Percentiles rank a stretch among this genome's conserved stretches.
Evolutionary conservation across 2,797 vertebrate species (phyloP).

Genomic region (Crax fasciolata): DNA sequence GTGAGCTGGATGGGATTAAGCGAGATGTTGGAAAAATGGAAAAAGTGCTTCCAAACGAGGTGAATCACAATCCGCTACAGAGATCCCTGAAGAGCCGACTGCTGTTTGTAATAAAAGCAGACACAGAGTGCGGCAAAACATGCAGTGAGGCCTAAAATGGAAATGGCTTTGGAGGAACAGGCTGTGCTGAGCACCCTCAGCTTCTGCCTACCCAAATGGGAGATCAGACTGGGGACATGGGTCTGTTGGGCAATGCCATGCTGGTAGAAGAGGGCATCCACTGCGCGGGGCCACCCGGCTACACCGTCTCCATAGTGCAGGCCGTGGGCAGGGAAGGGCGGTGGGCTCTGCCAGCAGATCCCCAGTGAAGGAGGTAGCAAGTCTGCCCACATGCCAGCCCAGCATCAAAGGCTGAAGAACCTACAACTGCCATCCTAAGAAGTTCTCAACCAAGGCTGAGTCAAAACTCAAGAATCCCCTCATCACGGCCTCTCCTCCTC

Average conservation of each 20-base stretch:
- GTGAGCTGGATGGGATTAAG: conserved; percentile 65
- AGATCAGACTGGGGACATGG: accelerated
- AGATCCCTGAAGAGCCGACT: conserved; percentile 68
- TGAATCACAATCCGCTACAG: conserved; percentile 70
- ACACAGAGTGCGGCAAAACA: conserved; percentile 19
- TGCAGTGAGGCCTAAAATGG: not conserved
- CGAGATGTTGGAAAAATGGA: not conserved
- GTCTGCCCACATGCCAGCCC: accelerated
- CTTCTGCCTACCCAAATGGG: not conserved
- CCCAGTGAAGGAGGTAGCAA: not conserved
- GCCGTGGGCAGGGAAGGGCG: not conserved
- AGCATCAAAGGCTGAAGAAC: not conserved
- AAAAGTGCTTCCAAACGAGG: conserved; percentile 58
- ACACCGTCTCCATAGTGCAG: accelerated
- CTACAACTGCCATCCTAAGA: not conserved
- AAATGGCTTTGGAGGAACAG: not conserved
- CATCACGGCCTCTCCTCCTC: accelerated
- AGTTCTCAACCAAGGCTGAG: not conserved
- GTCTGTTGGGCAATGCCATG: not conserved
- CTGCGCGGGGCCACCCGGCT: not conserved
- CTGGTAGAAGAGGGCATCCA: accelerated
- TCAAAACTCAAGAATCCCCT: not conserved
- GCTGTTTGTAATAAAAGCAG: conserved; percentile 72
- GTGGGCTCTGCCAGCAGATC: not conserved
- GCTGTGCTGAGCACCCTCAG: not conserved